Base-by-base conservation (phyloP, 2,113 vertebrate species). In the Hiodon tergisus region DNA sequence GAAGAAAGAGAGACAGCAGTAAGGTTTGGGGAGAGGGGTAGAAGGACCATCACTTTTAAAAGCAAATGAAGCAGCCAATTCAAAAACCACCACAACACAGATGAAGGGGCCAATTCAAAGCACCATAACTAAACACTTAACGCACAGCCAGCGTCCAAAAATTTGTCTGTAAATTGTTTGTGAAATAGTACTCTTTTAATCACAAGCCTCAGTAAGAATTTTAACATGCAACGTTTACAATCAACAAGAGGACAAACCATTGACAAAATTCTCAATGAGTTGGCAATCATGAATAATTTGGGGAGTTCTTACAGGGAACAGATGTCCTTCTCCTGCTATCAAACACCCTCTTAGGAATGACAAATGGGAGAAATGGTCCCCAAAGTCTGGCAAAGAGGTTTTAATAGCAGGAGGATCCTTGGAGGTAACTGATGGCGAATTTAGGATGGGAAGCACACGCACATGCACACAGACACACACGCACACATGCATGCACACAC, bases 211-310 rank as follows among this genome's bases (percentile, higher is more conserved):
- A 79, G 80, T 89, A 86, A 85, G 87, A 88, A 84, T 71, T 73
- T 82, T 85, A 31, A 87, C 88, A 92, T 87, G 90, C 90, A 85
- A 81, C 79, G 59, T 31, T 31, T 31, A 31, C 31, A 31, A 31
- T 31, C 31, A 31, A 31, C 31, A 31, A 31, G 31, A 31, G 31
- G 31, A 31, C 31, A 31, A 31, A 73, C 50, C 84, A 87, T 70
- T 16, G 84, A 87, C 75, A 82, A 84, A 87, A 87, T 85, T 84
- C 87, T 87, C 85, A 88, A 90, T 90, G 87, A 86, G 82, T 89
- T 89, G 89, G 90, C 88, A 86, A 81, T 91, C 84, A 91, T 92
- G 89, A 92, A 92, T 92, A 91, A 90, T 91, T 90, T 90, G 88
- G 85, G 86, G 31, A 87, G 86, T 89, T 90, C 90, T 89, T 86